Percentiles rank a stretch among this genome's conserved stretches.
These are phyloP conservation scores for Jaculus jaculus DNA, from an alignment of 2,113 vertebrate genomes.

Conservation along the genomic window DNA sequence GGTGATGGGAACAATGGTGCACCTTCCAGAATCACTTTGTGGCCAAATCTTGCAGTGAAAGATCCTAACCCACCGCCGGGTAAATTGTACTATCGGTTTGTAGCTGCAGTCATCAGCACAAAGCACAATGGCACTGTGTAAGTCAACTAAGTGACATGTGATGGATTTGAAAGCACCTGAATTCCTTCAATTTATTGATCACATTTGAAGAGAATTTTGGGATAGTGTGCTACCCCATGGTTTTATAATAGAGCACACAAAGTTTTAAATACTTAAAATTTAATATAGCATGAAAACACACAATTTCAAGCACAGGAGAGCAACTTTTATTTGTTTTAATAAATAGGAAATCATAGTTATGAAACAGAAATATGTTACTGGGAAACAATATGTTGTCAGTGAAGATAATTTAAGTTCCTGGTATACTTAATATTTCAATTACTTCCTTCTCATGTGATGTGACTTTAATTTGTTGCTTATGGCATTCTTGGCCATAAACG, in stretches of 20 bases:
- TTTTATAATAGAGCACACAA: neutral
- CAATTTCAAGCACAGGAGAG: neutral
- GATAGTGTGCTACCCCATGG: neutral
- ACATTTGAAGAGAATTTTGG: neutral
- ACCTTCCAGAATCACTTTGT: neutral
- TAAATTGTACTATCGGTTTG: neutral
- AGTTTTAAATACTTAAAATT: neutral
- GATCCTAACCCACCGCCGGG: neutral
- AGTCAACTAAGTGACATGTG: neutral
- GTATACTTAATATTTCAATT: neutral
- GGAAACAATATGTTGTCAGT: neutral
- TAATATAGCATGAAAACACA: neutral
- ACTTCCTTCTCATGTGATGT: neutral
- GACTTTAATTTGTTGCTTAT: neutral
- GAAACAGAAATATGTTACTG: neutral
- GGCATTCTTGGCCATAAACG: neutral
- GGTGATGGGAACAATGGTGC: neutral
- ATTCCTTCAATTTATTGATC: neutral
- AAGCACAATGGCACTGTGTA: neutral
- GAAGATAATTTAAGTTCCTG: neutral
- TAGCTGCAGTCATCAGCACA: neutral
- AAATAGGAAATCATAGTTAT: neutral
- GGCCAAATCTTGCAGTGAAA: neutral
- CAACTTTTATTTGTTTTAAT: neutral
- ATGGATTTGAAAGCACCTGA: neutral